A percentile compares a stretch with the other conserved stretches of the same genome.
These are phyloP conservation scores for Rhodinocichla rosea DNA, from an alignment of 2,113 vertebrate genomes.

Conservation along the genomic window DNA sequence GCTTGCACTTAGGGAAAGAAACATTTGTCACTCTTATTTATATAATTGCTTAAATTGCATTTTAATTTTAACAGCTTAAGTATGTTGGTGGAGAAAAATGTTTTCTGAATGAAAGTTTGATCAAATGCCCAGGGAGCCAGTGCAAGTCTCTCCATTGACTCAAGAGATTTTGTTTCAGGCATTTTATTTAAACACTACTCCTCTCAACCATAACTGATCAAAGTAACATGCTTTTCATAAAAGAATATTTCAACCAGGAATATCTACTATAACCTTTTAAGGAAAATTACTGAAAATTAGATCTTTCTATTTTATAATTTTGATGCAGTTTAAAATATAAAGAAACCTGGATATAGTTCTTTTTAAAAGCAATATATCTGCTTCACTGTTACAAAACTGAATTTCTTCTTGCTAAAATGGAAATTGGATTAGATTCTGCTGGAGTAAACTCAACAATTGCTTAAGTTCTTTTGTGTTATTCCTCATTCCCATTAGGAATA, in stretches of 20 bases:
- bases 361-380: neutral
- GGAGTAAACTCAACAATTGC: slow-evolving; percentile 30
- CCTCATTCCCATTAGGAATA: slow-evolving; percentile 27
- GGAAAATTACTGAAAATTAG: neutral
- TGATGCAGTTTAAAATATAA: neutral
- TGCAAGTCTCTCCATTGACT: neutral
- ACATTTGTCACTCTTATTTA: slow-evolving; percentile 51
- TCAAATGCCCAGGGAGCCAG: neutral
- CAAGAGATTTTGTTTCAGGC: neutral
- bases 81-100: neutral
- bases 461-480: slow-evolving; percentile 41
- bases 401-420: slow-evolving; percentile 38
- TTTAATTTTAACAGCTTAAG: slow-evolving; percentile 53
- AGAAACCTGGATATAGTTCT: neutral
- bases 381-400: neutral
- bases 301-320: neutral
- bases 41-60: slow-evolving; percentile 43
- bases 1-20: slow-evolving; percentile 53
- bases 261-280: neutral
- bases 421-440: slow-evolving; percentile 55
- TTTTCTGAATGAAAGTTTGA: slow-evolving; percentile 47
- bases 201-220: neutral
- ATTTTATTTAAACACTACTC: neutral
- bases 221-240: neutral
- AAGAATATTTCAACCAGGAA: neutral